phyloP scores from a whole-genome alignment of 2,888 invertebrate genomes.

The Acanthosoma haemorrhoidale region DNA sequence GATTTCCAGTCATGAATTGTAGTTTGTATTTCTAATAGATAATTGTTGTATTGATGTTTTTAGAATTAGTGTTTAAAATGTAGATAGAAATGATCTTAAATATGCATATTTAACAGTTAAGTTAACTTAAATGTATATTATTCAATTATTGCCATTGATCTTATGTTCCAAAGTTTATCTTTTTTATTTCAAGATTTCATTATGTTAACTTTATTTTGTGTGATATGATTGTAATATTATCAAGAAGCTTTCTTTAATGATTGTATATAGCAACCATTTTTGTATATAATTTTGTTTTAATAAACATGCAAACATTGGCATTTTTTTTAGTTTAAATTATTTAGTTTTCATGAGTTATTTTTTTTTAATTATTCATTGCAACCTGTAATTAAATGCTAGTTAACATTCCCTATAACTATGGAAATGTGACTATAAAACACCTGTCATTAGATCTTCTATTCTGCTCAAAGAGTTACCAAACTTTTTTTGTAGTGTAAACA shows the following conservation, averaged over 20 bases:
- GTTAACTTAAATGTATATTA: slow-evolving; percentile 1
- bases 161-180: background rate
- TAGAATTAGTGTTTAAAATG: background rate
- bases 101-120: background rate
- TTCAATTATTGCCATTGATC: background rate
- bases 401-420: too few relatives aligned
- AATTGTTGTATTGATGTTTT: background rate
- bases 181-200: background rate
- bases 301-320: background rate
- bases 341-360: too few relatives aligned
- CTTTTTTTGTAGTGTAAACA: too few relatives aligned
- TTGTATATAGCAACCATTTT: slow-evolving; percentile 19
- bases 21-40: background rate
- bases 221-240: background rate
- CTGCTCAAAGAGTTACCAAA: too few relatives aligned
- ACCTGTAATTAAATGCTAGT: too few relatives aligned
- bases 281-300: slow-evolving; percentile 29
- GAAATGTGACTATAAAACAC: too few relatives aligned
- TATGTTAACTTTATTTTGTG: slow-evolving; percentile 12
- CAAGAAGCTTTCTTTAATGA: background rate
- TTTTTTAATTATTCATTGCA: too few relatives aligned
- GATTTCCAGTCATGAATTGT: slow-evolving; percentile 1
- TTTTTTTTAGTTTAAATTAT: background rate
- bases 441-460: too few relatives aligned
- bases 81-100: background rate